A percentile compares a stretch with the other conserved stretches of the same genome.
These are phyloP conservation scores for Druon quercuslanigerum DNA, from an alignment of 1,140 invertebrate species.

Conservation along the genomic window DNA sequence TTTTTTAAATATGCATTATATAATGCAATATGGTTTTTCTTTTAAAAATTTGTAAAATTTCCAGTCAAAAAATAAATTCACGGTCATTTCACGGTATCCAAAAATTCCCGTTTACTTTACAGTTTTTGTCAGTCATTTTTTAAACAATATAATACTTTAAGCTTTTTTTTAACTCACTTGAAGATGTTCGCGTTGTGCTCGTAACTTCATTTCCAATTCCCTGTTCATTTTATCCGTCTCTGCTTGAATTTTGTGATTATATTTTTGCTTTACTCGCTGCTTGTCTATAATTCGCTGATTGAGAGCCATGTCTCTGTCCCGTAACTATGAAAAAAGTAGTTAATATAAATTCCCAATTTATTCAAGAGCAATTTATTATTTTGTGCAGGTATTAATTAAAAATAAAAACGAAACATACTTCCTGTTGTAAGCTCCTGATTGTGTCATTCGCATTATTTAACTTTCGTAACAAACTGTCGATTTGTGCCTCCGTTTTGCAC, in stretches of 20 bases:
- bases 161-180: conserved; percentile 64
- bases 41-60: too few relatives aligned
- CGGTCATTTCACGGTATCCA: too few relatives aligned
- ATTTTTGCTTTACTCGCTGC: conserved; percentile 84
- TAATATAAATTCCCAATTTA: conserved; percentile 17
- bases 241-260: conserved; percentile 81
- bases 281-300: conserved; percentile 85
- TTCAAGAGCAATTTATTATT: conserved; percentile 20
- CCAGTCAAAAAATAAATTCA: too few relatives aligned
- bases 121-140: background rate
- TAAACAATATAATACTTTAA: conserved; percentile 6
- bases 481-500: conserved; percentile 69
- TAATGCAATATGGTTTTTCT: too few relatives aligned
- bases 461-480: conserved; percentile 68
- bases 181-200: conserved; percentile 81
- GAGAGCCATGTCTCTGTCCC: conserved; percentile 82
- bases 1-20: too few relatives aligned
- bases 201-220: conserved; percentile 81
- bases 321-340: conserved; percentile 65
- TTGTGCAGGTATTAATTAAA: background rate
- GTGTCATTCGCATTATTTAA: conserved; percentile 74
- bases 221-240: conserved; percentile 82
- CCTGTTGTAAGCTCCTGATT: conserved; percentile 70
- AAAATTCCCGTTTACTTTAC: too few relatives aligned
- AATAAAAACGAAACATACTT: conserved; percentile 61